Base-by-base conservation (phyloP, 2,797 vertebrate genomes). In the Alca torda region DNA sequence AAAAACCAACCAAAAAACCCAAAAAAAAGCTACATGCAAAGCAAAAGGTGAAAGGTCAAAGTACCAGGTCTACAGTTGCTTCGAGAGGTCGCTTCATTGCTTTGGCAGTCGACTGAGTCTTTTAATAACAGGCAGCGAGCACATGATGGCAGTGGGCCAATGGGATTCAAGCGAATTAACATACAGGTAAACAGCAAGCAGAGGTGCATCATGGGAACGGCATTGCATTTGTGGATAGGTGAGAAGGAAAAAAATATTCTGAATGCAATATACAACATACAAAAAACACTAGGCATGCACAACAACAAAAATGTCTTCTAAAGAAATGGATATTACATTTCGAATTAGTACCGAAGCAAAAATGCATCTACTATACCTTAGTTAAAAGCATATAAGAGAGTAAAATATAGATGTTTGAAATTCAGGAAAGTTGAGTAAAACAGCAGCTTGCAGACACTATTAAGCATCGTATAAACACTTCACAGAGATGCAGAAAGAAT, bases 91-190 rank as follows among this genome's bases (percentile, higher is more conserved):
- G 99, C 99, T 99, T 99, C 99, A 99, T 99, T 99, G 99, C 99
- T 99, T 99, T 99, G 99, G 99, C 99, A 99, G 99, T 99, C 99
- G 99, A 99, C 99, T 99, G 99, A 99, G 99, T 99, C 99, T 99
- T 99, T 99, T 98, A 99, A 99, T 99, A 99, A 99, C 99, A 99
- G 99, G 99, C 99, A 99, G 99, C 99, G 99, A 99, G 99, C 99
- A 99, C 99, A 99, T 99, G 99, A 99, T 99, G 99, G 99, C 99
- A 99, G 99, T 99, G 99, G 99, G 99, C 99, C 99, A 99, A 99
- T 99, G 99, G 99, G 99, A 99, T 99, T 99, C 99, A 99, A 99
- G 99, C 99, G 99, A 99, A 99, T 99, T 99, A 99, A 99, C 99
- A 99, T 99, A 99, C 99, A 99, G 99, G 99, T 99, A 99, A 98